Conservation (phyloP, 2,888 invertebrate genomes). For the Cephus sareptanus region DNA sequence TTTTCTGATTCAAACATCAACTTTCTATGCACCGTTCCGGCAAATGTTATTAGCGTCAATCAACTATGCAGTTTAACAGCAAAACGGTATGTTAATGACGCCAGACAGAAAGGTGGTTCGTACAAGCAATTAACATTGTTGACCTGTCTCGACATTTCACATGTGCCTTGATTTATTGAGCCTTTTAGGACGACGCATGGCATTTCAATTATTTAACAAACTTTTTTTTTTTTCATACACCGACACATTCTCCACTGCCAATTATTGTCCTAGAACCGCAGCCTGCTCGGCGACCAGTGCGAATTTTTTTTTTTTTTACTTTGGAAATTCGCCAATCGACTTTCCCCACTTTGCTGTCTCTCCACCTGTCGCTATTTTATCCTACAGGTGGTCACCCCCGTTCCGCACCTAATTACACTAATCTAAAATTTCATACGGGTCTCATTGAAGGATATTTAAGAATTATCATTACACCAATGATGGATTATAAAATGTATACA, state of each 20-base stretch:
- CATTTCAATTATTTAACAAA: conserved; percentile 19
- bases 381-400: neutral
- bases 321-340: neutral
- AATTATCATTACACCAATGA: neutral
- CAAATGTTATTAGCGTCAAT: conserved; percentile 13
- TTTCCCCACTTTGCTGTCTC: neutral
- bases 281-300: conserved; percentile 12
- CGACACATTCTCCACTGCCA: conserved; percentile 45
- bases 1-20: conserved; percentile 48
- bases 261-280: conserved; percentile 40
- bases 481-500: neutral
- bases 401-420: neutral
- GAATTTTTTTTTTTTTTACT: neutral
- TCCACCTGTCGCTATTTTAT: neutral
- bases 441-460: neutral
- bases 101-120: conserved; percentile 9
- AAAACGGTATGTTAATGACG: conserved; percentile 22
- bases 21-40: conserved; percentile 38
- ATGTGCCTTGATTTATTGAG: conserved; percentile 41
- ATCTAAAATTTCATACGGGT: neutral
- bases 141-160: conserved; percentile 23
- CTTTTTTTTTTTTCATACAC: conserved; percentile 30
- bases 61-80: neutral
- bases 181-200: conserved; percentile 30
- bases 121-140: conserved; percentile 51